Evolutionary conservation across 2,113 vertebrate genomes (phyloP), one percentile per base, ranked within the genome.

Genomic region (Callorhinus ursinus): DNA sequence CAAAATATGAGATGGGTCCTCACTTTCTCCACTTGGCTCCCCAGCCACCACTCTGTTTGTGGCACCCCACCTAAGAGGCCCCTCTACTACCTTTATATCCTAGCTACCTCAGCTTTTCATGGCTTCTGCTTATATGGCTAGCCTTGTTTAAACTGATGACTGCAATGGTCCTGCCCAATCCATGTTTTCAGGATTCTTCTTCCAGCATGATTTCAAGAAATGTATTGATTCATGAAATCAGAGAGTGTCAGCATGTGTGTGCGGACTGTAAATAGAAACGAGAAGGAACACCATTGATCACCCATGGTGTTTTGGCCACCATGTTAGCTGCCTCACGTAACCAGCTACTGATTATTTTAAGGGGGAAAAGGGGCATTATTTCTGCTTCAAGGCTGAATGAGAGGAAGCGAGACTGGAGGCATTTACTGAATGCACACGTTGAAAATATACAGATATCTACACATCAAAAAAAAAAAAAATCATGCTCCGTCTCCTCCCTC

Each of bases 1-100:
- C 6, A 31, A 55, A 87, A 16, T 5, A 77, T 55, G 77, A 86
- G 89, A 7, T 67, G 1, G 19, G 31, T 39, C 71, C 57, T 49
- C 53, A 15, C 8, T 74, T 42, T 31, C 5, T 3, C 61, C 61
- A 4, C 31, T 53, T 74, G 5, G 16, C 53, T 8, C n/a, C 71
- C 51, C 71, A 46, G 39, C 26, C 18, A 15, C 51, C 72, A 24
- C 55, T n/a, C 49, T 24, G 33, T 42, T 5, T 9, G 0, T n/a
- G 36, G 53, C 51, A 46, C 13, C 15, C 19, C 0, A 24, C 36
- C 46, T 21, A 21, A 2, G 0, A 7, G 57, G 14, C 18, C 9
- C 4, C 8, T 80, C 46, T 8, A 1, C 61, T 31, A 55, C 21
- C 79, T 61, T 51, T 31, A 55, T 4, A 3, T 28, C 49, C 42